Evolutionary conservation across 2,888 invertebrate species (phyloP), one percentile per base, ranked within the genome.

Genomic region (Zonitis immaculata): DNA sequence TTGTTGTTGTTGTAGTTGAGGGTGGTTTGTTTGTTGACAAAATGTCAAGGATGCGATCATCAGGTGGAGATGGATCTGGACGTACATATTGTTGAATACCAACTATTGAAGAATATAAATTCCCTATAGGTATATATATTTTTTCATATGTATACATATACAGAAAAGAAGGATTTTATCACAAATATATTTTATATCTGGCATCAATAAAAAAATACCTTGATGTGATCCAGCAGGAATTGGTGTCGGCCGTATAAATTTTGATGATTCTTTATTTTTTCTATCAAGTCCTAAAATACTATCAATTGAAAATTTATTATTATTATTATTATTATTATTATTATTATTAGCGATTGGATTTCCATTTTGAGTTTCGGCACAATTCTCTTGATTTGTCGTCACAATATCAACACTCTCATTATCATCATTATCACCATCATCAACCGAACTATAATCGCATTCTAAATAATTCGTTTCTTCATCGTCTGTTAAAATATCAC

Each of bases 251-350:
- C 73, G 73, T 44, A 73, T 60, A 63, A 70, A 74, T 58, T 68
- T n/a, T n/a, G n/a, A n/a, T n/a, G n/a, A n/a, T n/a, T 72, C 20
- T 22, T 72, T 18, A 67, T 60, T 30, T 64, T 54, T 59, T 42
- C 54, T 49, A 32, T 60, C 64, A 20, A 73, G 62, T 42, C 76
- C 76, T 53, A 76, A 64, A 53, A 76, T 76, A 58, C 67, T 73
- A 54, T 76, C 74, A 49, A 76, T 76, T 8, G 75, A 75, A 61
- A 76, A 76, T 57, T 76, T 76, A 61, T 70, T 74, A 49, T 60
- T n/a, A n/a, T n/a, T n/a, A n/a, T n/a, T n/a, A n/a, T n/a, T n/a
- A n/a, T n/a, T n/a, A n/a, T n/a, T n/a, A n/a, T n/a, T n/a, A n/a
- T n/a, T n/a, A n/a, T n/a, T n/a, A n/a, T n/a, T n/a, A n/a, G n/a